Evolutionary conservation across 2,888 invertebrate species (phyloP), one percentile per base, ranked within the genome.

Genomic region (Chalcosyrphus nemorum): DNA sequence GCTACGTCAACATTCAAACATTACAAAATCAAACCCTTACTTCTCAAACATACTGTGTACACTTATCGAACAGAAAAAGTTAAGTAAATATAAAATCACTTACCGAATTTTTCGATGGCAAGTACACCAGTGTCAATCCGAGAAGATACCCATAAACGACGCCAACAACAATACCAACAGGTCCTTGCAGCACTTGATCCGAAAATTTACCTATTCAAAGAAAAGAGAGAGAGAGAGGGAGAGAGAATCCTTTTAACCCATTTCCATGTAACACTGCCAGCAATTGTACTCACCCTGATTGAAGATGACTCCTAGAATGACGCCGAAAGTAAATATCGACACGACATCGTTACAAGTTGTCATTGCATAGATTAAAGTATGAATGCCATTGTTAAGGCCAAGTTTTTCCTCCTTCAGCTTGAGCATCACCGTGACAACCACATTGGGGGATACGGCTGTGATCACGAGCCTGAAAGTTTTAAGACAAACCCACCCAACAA

Each of bases 281-380:
- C 41, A 38, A 41, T 17, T 82, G 56, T 45, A 87, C 86, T 86
- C 91, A 94, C 94, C 94, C 86, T 93, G 92, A 56, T 93, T 92
- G 88, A 95, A 95, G 56, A 95, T 93, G 50, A 94, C 92, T 19
- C 95, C 94, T 59, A 95, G 92, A 61, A 94, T 90, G 35, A 96
- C 93, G 17, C 95, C 94, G 89, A 96, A 96, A 2, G 94, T 91
- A 71, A 95, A 95, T 86, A 96, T 95, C 61, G 96, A 94, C 65
- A 95, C 92, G 59, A 96, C 95, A 90, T 96, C 95, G 89, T 96
- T 96, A 76, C 96, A 92, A 80, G 95, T 94, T 45, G 91, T 91
- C 89, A 90, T 90, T 61, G 91, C 91, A 86, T 90, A 91, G 54
- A 96, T 94, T 59, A 96, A 91, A 0, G 96, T 95, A 43, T 95